A percentile compares a stretch with the other conserved stretches of the same genome.
Evolutionary conservation across 1,140 invertebrate genomes (phyloP).

Genomic region (Hetaerina americana): DNA sequence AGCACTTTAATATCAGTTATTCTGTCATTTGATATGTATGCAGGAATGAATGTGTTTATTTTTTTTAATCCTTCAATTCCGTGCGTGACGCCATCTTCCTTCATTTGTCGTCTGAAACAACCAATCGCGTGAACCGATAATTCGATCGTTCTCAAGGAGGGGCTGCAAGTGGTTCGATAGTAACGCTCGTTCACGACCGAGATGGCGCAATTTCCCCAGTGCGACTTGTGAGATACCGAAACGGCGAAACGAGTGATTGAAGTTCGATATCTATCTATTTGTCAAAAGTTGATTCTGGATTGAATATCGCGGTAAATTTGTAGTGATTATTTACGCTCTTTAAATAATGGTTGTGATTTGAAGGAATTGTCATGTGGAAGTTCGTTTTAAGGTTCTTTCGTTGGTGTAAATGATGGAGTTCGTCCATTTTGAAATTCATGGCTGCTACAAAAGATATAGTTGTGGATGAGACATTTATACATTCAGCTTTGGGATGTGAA

Average conservation of each 20-base stretch:
- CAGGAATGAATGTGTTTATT: no score
- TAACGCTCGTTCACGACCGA: background rate
- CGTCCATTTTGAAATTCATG: background rate
- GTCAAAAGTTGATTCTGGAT: background rate
- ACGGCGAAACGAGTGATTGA: background rate
- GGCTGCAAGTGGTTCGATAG: background rate
- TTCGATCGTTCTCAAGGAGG: background rate
- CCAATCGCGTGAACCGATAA: background rate
- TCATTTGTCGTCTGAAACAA: background rate
- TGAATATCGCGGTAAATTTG: background rate
- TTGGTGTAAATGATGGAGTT: background rate
- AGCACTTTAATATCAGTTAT: no score
- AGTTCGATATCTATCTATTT: background rate
- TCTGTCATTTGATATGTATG: no score
- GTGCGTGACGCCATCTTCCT: background rate
- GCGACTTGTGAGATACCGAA: background rate
- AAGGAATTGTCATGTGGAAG: background rate
- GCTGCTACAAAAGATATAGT: background rate
- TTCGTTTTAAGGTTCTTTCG: background rate
- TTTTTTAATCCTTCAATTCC: no score
- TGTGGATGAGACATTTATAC: background rate
- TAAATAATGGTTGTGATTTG: background rate
- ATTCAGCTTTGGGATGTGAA: background rate
- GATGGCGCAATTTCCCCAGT: background rate
- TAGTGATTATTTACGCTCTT: background rate